These are phyloP conservation scores for Aviceda subcristata DNA, from an alignment of 2,113 vertebrate species.

Conservation along the genomic window DNA sequence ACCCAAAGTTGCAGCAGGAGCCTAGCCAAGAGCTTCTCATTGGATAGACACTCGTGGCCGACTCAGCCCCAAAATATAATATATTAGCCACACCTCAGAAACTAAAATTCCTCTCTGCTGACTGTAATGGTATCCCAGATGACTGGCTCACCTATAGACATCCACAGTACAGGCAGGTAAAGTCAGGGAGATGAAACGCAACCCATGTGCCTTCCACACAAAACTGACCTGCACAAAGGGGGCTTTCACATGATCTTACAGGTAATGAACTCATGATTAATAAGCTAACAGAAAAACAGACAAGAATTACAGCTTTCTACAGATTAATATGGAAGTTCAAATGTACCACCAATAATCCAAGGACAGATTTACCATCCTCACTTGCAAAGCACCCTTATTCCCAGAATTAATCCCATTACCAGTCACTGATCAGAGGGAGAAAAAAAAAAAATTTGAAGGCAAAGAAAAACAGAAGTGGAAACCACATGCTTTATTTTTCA, in stretches of 20 bases:
- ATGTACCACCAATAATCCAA: neutral
- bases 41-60: rapidly evolving
- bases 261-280: neutral
- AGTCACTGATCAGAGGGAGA: neutral
- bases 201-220: neutral
- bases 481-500: neutral
- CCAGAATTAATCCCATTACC: neutral
- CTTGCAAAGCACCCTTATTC: neutral
- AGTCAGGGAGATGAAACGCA: neutral
- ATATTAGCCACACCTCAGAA: neutral
- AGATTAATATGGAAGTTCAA: neutral
- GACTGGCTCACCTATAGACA: neutral
- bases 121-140: rapidly evolving
- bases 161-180: rapidly evolving
- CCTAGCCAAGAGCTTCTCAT: neutral
- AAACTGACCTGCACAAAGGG: neutral
- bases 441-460: neutral
- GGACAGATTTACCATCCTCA: neutral
- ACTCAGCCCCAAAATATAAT: neutral
- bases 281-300: neutral
- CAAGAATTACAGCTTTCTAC: neutral
- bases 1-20: neutral
- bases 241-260: neutral
- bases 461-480: neutral
- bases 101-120: neutral